phyloP scores from a whole-genome alignment of 2,797 vertebrate species.

The Gymnocypris eckloni region DNA sequence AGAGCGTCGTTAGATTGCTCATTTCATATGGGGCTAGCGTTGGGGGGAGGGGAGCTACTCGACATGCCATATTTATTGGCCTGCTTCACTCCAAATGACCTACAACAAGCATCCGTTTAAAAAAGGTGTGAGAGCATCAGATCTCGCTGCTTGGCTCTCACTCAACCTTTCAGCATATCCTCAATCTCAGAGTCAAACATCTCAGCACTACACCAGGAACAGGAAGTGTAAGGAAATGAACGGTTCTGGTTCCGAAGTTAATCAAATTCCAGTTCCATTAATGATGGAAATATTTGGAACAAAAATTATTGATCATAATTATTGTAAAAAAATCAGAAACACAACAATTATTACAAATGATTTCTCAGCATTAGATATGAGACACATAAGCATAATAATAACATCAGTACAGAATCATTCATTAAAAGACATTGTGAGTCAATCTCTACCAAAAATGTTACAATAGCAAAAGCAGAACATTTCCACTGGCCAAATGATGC shows the following conservation, averaged over 20 bases:
- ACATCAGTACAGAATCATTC: not conserved
- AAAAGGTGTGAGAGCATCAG: constrained; percentile 41
- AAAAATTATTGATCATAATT: not conserved
- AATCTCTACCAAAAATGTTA: not conserved
- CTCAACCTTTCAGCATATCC: constrained; percentile 6
- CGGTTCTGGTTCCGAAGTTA: not conserved
- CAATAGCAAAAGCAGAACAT: not conserved
- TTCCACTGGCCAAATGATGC: not conserved
- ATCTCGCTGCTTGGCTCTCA: not conserved
- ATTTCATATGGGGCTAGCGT: constrained; percentile 54
- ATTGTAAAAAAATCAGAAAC: not conserved
- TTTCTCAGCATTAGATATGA: not conserved
- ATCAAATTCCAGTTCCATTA: not conserved
- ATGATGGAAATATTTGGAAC: not conserved
- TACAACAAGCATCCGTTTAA: constrained; percentile 51
- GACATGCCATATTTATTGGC: constrained; percentile 62
- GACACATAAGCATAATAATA: not conserved
- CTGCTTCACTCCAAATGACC: constrained; percentile 59
- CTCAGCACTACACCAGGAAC: not conserved
- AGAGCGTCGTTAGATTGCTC: constrained; percentile 55
- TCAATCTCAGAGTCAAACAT: not conserved
- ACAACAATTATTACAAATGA: not conserved
- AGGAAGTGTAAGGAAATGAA: not conserved
- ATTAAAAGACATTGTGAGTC: not conserved
- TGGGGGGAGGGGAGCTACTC: constrained; percentile 51